Conservation (phyloP, 2,113 vertebrate species). For the Paracyprichromis sp. region DNA sequence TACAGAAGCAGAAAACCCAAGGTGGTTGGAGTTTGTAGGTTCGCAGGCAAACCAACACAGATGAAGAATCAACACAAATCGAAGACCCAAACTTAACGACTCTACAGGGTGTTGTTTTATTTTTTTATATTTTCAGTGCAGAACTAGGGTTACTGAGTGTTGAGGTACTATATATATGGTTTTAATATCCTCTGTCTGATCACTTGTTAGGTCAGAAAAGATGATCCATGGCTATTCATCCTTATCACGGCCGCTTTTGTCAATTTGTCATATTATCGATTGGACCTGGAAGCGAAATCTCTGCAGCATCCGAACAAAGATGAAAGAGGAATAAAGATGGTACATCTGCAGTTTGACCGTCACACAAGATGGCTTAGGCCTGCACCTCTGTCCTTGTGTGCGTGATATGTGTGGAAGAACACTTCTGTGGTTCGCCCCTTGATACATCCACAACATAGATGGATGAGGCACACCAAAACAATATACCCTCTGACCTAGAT, state of each 20-base stretch:
- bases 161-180: background rate
- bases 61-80: background rate
- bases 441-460: conserved; percentile 13
- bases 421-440: background rate
- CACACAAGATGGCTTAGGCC: background rate
- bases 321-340: conserved; percentile 8
- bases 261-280: conserved; percentile 48
- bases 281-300: background rate
- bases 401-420: background rate
- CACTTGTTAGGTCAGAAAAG: background rate
- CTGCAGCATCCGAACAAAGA: background rate
- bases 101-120: background rate
- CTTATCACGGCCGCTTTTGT: conserved; percentile 32
- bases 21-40: background rate
- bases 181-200: conserved; percentile 17
- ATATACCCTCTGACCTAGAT: conserved; percentile 32
- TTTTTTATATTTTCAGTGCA: background rate
- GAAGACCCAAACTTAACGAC: background rate
- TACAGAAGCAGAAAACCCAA: background rate
- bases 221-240: conserved; percentile 9
- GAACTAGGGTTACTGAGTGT: background rate
- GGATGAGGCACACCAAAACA: conserved; percentile 30
- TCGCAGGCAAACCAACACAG: background rate
- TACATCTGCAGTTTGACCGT: conserved; percentile 15
- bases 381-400: background rate